Evolutionary conservation across 1,140 invertebrate genomes (phyloP).

Genomic region (Cataglyphis hispanica): DNA sequence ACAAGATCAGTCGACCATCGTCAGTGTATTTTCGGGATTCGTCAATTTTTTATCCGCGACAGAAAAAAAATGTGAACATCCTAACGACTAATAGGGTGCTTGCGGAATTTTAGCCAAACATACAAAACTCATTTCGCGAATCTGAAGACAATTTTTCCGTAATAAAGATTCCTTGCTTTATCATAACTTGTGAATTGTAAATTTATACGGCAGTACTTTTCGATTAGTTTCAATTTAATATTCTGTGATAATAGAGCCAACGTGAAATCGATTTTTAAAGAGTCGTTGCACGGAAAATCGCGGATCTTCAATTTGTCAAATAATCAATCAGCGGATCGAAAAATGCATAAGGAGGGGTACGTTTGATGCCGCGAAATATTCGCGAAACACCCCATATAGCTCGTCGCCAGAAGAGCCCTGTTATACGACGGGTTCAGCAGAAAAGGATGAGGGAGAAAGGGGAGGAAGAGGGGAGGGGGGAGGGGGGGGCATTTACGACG

Average conservation of each 20-base stretch:
- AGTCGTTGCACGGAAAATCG: not conserved
- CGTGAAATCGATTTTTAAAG: not conserved
- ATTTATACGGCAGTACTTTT: not conserved
- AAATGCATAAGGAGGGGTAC: constrained; percentile 4
- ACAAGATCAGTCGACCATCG: constrained; percentile 17
- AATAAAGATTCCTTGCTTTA: not conserved
- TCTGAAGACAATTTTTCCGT: not conserved
- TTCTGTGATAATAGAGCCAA: not conserved
- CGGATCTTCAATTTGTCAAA: not conserved
- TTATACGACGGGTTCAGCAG: constrained; percentile 3
- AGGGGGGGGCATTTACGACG: constrained; percentile 69
- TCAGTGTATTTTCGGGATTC: constrained; percentile 12
- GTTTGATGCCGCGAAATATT: constrained; percentile 16
- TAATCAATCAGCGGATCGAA: not conserved
- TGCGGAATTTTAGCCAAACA: not conserved
- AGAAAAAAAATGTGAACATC: not conserved
- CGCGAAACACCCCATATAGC: constrained; percentile 32
- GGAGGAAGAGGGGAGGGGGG: not conserved
- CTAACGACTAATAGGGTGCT: not conserved
- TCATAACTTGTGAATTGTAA: not conserved
- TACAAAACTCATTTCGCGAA: not conserved
- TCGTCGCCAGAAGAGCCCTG: constrained; percentile 7
- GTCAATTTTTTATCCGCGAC: constrained; percentile 2
- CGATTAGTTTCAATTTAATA: not conserved
- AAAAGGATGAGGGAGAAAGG: not conserved